Evolutionary conservation across 2,888 invertebrate genomes (phyloP).

Genomic region (Aporophyla nigra): DNA sequence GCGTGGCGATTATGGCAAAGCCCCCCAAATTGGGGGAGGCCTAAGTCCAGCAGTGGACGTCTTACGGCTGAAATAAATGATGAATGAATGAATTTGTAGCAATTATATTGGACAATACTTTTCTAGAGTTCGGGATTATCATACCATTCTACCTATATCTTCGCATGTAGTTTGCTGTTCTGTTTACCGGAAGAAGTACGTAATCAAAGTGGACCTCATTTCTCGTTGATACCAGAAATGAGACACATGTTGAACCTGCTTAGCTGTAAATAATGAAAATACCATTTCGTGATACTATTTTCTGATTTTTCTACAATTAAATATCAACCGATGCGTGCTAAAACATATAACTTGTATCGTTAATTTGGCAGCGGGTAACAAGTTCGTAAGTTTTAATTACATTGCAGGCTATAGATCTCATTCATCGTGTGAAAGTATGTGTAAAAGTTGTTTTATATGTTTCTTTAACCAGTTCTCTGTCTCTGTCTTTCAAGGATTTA

Average conservation of each 20-base stretch:
- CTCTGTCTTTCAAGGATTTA: constrained; percentile 55
- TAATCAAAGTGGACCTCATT: constrained; percentile 7
- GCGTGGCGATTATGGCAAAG: too few species aligned
- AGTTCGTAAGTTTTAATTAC: constrained; percentile 53
- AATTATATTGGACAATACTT: too few species aligned
- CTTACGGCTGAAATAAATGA: too few species aligned
- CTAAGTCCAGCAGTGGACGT: too few species aligned
- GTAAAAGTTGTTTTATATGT: constrained; percentile 73
- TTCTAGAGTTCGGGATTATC: too few species aligned
- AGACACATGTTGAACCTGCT: not conserved
- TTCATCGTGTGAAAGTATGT: constrained; percentile 73
- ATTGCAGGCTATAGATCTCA: constrained; percentile 52
- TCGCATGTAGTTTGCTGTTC: too few species aligned
- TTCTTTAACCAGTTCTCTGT: constrained; percentile 65
- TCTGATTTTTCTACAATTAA: not conserved
- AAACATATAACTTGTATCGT: not conserved
- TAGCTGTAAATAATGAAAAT: not conserved
- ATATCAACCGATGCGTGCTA: constrained; percentile 16
- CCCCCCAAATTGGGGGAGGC: too few species aligned
- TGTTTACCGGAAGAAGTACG: too few species aligned
- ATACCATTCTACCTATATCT: too few species aligned
- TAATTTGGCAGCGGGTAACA: constrained; percentile 36
- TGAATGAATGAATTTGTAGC: too few species aligned
- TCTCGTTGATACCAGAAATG: not conserved
- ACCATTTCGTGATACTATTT: constrained; percentile 3